Evolutionary conservation across 2,113 vertebrate genomes (phyloP).

Genomic region (Malurus melanocephalus): DNA sequence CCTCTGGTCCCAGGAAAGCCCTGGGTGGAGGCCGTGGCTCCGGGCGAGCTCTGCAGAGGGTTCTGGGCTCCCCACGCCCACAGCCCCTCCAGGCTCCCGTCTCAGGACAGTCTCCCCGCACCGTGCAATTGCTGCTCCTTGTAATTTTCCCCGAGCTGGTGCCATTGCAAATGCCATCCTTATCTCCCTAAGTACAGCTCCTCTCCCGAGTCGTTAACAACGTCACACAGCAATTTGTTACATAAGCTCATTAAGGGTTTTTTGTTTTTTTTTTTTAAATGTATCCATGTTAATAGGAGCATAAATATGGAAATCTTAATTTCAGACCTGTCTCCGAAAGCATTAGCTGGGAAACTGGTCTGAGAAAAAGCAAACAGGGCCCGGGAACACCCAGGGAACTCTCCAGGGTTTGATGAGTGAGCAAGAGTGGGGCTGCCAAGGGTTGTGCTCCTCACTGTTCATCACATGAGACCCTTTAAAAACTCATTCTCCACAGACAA

Average conservation of each 20-base stretch:
- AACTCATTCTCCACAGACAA: background rate
- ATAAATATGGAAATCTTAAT: constrained; percentile 48
- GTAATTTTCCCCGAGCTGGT: constrained; percentile 52
- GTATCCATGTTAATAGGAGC: constrained; percentile 34
- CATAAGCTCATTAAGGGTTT: constrained; percentile 26
- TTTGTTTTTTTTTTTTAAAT: constrained; percentile 25
- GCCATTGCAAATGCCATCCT: constrained; percentile 64
- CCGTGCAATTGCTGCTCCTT: constrained; percentile 51
- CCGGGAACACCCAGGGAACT: background rate
- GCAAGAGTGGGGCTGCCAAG: background rate
- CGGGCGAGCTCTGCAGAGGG: background rate
- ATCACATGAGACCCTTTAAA: background rate
- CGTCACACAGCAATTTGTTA: constrained; percentile 49
- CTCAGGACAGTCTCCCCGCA: constrained; percentile 1
- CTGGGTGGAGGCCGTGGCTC: background rate
- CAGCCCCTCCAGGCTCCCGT: constrained; percentile 14
- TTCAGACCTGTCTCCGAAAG: constrained; percentile 40
- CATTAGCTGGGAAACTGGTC: constrained; percentile 22
- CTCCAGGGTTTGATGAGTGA: background rate
- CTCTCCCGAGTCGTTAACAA: constrained; percentile 15
- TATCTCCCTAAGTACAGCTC: constrained; percentile 58
- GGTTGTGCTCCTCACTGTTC: background rate
- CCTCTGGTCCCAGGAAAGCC: rapidly evolving
- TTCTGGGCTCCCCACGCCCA: background rate
- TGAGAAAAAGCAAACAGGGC: constrained; percentile 29